Evolutionary conservation across 2,888 invertebrate genomes (phyloP).

Genomic region (Margaritifera margaritifera): DNA sequence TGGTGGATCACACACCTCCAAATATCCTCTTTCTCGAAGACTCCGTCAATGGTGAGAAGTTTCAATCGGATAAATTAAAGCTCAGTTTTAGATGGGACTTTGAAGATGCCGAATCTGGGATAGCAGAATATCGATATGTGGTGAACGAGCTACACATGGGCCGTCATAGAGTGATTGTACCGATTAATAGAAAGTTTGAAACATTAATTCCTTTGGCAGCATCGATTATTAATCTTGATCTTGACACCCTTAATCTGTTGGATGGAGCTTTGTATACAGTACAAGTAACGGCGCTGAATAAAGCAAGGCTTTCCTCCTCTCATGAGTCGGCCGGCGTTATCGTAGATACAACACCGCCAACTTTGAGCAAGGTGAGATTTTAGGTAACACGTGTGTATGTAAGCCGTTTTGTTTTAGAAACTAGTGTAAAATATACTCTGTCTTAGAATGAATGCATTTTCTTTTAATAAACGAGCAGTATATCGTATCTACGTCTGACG

Average conservation of each 20-base stretch:
- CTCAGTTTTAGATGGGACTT: slow-evolving; percentile 43
- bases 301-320: slow-evolving; percentile 41
- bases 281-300: slow-evolving; percentile 48
- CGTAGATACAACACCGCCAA: slow-evolving; percentile 52
- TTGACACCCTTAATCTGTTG: slow-evolving; percentile 23
- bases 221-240: slow-evolving; percentile 5
- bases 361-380: slow-evolving; percentile 31
- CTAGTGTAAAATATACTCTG: too few relatives aligned
- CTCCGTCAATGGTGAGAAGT: slow-evolving; percentile 16
- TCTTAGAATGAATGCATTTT: too few relatives aligned
- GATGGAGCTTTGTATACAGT: slow-evolving; percentile 45
- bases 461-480: slow-evolving; percentile 26
- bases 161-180: slow-evolving; percentile 40
- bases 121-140: slow-evolving; percentile 40
- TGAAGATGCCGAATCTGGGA: slow-evolving; percentile 45
- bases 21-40: slow-evolving; percentile 14
- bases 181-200: slow-evolving; percentile 22
- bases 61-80: slow-evolving; percentile 28
- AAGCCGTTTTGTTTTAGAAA: too few relatives aligned
- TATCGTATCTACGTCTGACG: slow-evolving; percentile 53
- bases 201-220: slow-evolving; percentile 7
- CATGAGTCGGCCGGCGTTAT: slow-evolving; percentile 48
- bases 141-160: slow-evolving; percentile 40
- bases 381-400: too few relatives aligned
- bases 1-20: slow-evolving; percentile 56